Evolutionary conservation across 64 coral and sea anemone genomes (phyloP), one percentile per base, ranked within the genome.

Genomic region (Pocillopora verrucosa): DNA sequence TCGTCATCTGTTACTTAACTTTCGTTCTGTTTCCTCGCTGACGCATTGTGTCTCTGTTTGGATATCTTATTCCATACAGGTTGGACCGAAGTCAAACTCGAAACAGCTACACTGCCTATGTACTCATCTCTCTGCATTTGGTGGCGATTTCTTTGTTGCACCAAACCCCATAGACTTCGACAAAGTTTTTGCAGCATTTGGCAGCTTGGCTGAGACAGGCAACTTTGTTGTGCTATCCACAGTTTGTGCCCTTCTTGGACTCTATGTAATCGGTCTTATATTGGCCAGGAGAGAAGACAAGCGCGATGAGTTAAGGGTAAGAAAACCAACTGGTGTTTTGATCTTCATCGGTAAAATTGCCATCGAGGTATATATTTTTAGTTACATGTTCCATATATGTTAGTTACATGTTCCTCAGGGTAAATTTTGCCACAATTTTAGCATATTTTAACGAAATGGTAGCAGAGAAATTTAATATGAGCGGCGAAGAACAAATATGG

Each of bases 131-230:
- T 92, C 90, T 67, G 90, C 90, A 45, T 92, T 92, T 87, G 90
- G 90, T 36, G 90, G 90, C 5, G 90, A 92, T 64, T 92, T 92
- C 84, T 80, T 92, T 59, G 90, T 92, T 14, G 90, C 90, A 15
- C 90, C 90, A 16, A 92, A 92, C 73, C 90, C 90, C 69, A 92
- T 92, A 36, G 90, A 92, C 58, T 92, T 92, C 63, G 90, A 92
- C 63, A 92, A 92, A 58, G 90, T 92, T 24, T 92, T 92, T 80
- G 90, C 90, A 69, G 90, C 76, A 74, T 92, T 92, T 80, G 83
- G 90, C 20, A 86, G 72, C 41, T 63, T 92, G 17, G 84, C 74
- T 11, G 90, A 92, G 45, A 59, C 90, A n/a, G 90, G 90, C 57
- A 92, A 92, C 76, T 87, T 92, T 87, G 90, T 92, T 5, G 90